Conservation (phyloP, 37 sponge, comb jelly and placozoan genomes). For the Agelas oroides region DNA sequence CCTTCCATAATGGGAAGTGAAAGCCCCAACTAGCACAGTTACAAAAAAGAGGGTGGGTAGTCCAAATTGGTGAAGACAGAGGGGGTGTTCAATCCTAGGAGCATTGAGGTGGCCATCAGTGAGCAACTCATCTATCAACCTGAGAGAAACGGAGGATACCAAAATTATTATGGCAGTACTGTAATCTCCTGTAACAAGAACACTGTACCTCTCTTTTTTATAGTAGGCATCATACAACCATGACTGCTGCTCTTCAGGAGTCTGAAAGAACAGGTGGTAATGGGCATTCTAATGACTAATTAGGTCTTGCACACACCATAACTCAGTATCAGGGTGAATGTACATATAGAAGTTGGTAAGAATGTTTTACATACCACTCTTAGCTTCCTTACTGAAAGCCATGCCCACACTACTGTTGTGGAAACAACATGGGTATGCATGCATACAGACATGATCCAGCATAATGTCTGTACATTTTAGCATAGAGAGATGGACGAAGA, state of each 20-base stretch:
- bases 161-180: not conserved
- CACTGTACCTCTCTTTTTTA: constrained; percentile 78
- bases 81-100: not conserved
- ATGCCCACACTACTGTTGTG: too few relatives aligned
- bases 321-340: too few relatives aligned
- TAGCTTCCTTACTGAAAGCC: too few relatives aligned
- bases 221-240: constrained; percentile 69
- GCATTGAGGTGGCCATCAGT: constrained; percentile 7
- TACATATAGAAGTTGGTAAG: too few relatives aligned
- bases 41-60: constrained; percentile 3
- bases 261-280: not conserved
- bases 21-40: not conserved
- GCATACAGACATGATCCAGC: too few relatives aligned
- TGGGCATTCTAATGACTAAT: too few relatives aligned
- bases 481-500: too few relatives aligned
- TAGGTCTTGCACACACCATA: too few relatives aligned
- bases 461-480: too few relatives aligned
- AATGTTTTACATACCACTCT: too few relatives aligned
- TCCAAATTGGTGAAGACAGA: not conserved
- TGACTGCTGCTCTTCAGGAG: constrained; percentile 48
- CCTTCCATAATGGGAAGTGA: constrained; percentile 5
- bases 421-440: too few relatives aligned
- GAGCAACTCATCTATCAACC: constrained; percentile 14
- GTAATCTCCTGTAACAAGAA: not conserved
- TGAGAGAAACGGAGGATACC: not conserved